A percentile compares a stretch with the other conserved stretches of the same genome.
Evolutionary conservation across 2,113 vertebrate species (phyloP).

Genomic region (Hippocampus zosterae): DNA sequence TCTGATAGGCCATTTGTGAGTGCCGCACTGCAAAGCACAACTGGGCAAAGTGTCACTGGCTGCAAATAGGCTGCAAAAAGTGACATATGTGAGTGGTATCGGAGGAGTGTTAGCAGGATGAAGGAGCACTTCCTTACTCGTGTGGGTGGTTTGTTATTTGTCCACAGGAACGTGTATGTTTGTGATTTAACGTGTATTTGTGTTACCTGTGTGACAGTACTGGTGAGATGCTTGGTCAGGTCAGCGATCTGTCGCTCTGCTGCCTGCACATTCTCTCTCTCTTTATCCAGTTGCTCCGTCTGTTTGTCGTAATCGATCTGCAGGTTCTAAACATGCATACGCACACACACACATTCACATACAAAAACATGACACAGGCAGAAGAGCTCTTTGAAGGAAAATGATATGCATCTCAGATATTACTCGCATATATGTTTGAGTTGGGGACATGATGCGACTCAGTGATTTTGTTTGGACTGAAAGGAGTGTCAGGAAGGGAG

Average conservation of each 20-base stretch:
- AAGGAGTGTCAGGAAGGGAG: constrained; percentile 40
- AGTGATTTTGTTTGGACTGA: constrained; percentile 41
- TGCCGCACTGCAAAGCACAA: constrained; percentile 30
- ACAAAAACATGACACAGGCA: not conserved
- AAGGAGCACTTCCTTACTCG: constrained; percentile 6
- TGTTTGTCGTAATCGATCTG: constrained; percentile 89
- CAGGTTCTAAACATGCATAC: constrained; percentile 78
- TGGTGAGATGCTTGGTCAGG: constrained; percentile 80
- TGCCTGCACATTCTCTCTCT: constrained; percentile 75
- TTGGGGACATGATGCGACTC: constrained; percentile 41
- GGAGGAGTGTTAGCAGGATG: constrained; percentile 21
- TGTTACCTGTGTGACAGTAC: constrained; percentile 79
- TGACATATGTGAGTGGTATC: constrained; percentile 44
- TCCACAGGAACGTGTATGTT: constrained; percentile 11
- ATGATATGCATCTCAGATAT: constrained; percentile 43
- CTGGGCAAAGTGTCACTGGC: constrained; percentile 31
- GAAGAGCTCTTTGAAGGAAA: constrained; percentile 38
- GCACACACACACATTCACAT: constrained; percentile 9
- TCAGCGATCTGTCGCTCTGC: constrained; percentile 84
- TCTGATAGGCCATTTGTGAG: constrained; percentile 57
- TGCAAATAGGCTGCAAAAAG: constrained; percentile 50
- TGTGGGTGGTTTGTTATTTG: constrained; percentile 27
- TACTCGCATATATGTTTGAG: constrained; percentile 32
- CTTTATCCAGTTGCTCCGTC: constrained; percentile 86
- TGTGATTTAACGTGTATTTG: constrained; percentile 38